phyloP scores from a whole-genome alignment of 2,797 vertebrate genomes.

The Chelon labrosus region DNA sequence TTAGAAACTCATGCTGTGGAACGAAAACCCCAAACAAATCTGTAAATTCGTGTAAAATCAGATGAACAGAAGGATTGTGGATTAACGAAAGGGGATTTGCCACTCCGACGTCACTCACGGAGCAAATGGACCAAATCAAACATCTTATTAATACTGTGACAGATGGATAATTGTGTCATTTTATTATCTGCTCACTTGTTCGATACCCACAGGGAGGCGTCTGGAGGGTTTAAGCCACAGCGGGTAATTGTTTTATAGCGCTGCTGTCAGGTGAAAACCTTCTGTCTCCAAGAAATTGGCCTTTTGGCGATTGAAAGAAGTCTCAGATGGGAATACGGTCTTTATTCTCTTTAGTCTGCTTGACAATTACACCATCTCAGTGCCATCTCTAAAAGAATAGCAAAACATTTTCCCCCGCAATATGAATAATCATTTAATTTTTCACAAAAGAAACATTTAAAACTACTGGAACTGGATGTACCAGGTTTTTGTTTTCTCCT shows the following conservation, averaged over 20 bases:
- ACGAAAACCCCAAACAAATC: conserved; percentile 78
- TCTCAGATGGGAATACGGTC: conserved; percentile 10
- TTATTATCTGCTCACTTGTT: conserved; percentile 80
- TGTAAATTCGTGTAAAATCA: conserved; percentile 80
- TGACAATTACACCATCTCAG: neutral
- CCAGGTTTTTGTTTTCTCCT: conserved; percentile 1
- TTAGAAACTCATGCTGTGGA: conserved; percentile 60
- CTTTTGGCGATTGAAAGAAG: conserved; percentile 9
- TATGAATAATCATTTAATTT: neutral
- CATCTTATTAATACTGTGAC: conserved; percentile 81
- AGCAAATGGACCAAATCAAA: conserved; percentile 82
- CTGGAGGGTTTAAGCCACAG: conserved; percentile 62
- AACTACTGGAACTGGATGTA: neutral
- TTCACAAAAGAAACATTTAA: conserved; percentile 8
- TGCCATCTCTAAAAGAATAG: neutral
- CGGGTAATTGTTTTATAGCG: conserved; percentile 73
- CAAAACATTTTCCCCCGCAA: neutral
- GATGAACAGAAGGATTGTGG: conserved; percentile 83
- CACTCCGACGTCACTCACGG: conserved; percentile 72
- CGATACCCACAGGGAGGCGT: conserved; percentile 72
- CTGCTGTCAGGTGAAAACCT: conserved; percentile 64
- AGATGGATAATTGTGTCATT: conserved; percentile 84
- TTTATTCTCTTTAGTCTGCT: conserved; percentile 3
- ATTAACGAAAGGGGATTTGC: conserved; percentile 82
- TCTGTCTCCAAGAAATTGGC: conserved; percentile 25